Evolutionary conservation across 2,888 invertebrate genomes (phyloP).

Genomic region (Gonocerus acuteangulatus): DNA sequence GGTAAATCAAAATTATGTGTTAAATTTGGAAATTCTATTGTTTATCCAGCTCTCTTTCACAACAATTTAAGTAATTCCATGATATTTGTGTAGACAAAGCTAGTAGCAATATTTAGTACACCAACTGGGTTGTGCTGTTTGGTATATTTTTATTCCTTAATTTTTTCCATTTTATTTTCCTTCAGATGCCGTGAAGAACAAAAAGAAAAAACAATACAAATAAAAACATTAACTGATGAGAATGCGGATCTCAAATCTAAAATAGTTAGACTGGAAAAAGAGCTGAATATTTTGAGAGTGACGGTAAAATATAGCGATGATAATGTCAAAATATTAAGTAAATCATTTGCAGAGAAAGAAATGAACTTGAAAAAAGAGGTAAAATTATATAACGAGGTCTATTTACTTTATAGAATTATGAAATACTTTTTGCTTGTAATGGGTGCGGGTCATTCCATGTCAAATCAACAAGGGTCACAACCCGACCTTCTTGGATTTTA

Average conservation of each 20-base stretch:
- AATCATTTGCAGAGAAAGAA: slow-evolving; percentile 8
- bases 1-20: not conserved
- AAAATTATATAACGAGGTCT: too few species aligned
- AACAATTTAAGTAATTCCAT: not conserved
- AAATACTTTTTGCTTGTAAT: too few species aligned
- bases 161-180: too few species aligned
- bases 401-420: too few species aligned
- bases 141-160: too few species aligned
- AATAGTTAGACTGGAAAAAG: slow-evolving; percentile 7
- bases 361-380: slow-evolving; percentile 4
- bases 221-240: slow-evolving; percentile 2
- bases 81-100: too few species aligned
- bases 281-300: not conserved
- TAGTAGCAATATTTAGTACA: not conserved
- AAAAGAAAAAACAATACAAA: slow-evolving; percentile 1
- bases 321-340: slow-evolving; percentile 6
- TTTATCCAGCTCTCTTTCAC: not conserved
- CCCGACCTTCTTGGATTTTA: too few species aligned
- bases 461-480: too few species aligned
- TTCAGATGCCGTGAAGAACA: slow-evolving; percentile 16
- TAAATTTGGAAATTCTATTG: too few species aligned
- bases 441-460: too few species aligned
- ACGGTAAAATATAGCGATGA: slow-evolving; percentile 15
- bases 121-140: too few species aligned
- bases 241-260: slow-evolving; percentile 7